Base-by-base conservation (phyloP, 1,140 invertebrate genomes). In the Drosophila setifemur region DNA sequence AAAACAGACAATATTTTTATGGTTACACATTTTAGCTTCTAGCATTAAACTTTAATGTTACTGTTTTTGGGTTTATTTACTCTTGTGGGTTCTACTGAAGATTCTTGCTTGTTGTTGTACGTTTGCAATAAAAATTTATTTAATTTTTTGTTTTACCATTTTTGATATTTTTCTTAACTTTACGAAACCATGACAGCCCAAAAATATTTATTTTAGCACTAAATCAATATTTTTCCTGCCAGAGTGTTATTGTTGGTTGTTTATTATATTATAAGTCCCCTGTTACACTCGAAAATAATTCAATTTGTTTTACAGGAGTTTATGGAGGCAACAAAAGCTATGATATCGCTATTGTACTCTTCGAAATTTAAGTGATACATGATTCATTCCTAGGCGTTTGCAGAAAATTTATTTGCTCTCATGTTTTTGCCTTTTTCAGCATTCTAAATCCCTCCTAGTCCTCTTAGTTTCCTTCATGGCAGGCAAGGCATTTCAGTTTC, bases 1-100 rank as follows among this genome's bases (percentile, higher is more conserved):
- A 49, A 76, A 69, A 66, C 63, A 79, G 71, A 83, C 77, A 82
- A 83, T 82, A 82, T 82, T 82, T 82, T 82, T 82, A 82, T 82
- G 72, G 26, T 45, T 25, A 29, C 53, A 57, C 77, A 63, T 63
- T 73, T 71, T 16, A 19, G 14, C 21, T 14, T 29, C 50, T 26
- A 43, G 37, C 73, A 83, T 76, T 77, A 63, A 73, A 77, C 68
- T 76, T 82, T 83, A 82, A 82, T 83, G 77, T 43, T 53, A 61
- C 45, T 73, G 72, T 54, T 78, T 55, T 55, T 19, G 35, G 68
- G 73, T 44, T 70, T 82, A n/a, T 82, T 82, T 45, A 55, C 26
- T 44, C 45, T 21, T 40, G 29, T 19, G 37, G 14, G 37, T 37
- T 35, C 43, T 50, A 37, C 43, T 25, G 42, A 53, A 44, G 40